Percentiles rank a stretch among this genome's conserved stretches.
Evolutionary conservation across 1,140 invertebrate genomes (phyloP).

Genomic region (Drosophila ohnishii): DNA sequence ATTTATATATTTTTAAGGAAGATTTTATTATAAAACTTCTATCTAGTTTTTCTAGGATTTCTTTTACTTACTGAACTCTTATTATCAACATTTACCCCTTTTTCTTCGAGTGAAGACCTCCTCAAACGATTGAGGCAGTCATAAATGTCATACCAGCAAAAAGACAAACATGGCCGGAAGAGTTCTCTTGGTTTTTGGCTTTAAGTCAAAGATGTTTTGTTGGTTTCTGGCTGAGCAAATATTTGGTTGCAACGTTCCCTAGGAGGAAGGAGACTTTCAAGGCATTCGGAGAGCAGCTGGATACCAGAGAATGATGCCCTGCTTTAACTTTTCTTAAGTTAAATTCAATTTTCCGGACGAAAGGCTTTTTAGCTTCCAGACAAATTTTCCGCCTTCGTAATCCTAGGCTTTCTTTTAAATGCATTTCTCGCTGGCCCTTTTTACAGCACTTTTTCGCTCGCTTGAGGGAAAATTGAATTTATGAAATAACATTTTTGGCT

Average conservation of each 20-base stretch:
- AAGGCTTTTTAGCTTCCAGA: constrained; percentile 7
- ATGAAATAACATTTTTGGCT: constrained; percentile 44
- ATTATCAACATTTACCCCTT: not conserved
- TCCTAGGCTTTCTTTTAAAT: constrained; percentile 8
- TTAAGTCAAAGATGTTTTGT: constrained; percentile 23
- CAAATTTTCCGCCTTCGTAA: constrained; percentile 4
- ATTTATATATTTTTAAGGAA: too few relatives aligned
- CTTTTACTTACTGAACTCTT: not conserved
- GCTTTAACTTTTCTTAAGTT: not conserved
- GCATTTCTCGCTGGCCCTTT: constrained; percentile 17
- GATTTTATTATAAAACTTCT: too few relatives aligned
- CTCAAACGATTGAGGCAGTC: not conserved
- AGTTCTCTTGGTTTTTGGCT: constrained; percentile 2
- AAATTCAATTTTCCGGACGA: constrained; percentile 15
- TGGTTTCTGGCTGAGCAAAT: constrained; percentile 24
- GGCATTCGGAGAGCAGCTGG: constrained; percentile 27
- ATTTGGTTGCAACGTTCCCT: constrained; percentile 22
- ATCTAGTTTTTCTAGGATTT: not conserved
- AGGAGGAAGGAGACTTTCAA: not conserved
- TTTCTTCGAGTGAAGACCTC: not conserved
- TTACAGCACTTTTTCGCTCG: constrained; percentile 13
- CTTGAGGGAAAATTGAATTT: constrained; percentile 62
- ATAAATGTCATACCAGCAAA: constrained; percentile 3
- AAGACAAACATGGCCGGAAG: constrained; percentile 28
- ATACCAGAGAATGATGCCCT: not conserved